These are phyloP conservation scores for Julus scandinavius DNA, from an alignment of 2,888 invertebrate genomes.

Conservation along the genomic window DNA sequence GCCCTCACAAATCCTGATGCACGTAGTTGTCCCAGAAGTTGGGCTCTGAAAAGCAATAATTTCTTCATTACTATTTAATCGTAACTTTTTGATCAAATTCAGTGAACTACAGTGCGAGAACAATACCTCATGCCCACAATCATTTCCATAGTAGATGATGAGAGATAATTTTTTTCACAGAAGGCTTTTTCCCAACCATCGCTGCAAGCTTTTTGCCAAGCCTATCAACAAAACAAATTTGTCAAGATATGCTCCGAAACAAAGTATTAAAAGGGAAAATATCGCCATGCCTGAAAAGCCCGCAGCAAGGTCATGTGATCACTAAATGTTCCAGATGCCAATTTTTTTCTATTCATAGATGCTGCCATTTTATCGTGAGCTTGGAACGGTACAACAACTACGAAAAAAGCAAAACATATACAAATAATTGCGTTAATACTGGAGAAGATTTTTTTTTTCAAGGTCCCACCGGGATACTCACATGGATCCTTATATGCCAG, in stretches of 20 bases:
- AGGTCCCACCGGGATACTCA: slow-evolving; percentile 62
- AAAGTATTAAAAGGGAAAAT: not conserved
- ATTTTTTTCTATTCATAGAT: slow-evolving; percentile 75
- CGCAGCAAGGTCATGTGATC: slow-evolving; percentile 89
- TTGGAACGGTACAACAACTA: slow-evolving; percentile 74
- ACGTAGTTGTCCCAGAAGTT: slow-evolving; percentile 82
- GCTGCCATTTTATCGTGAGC: slow-evolving; percentile 74
- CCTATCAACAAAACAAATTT: slow-evolving; percentile 36
- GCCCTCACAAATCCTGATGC: slow-evolving; percentile 76
- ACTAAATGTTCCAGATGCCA: slow-evolving; percentile 81
- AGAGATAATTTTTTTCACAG: slow-evolving; percentile 81
- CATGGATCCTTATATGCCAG: slow-evolving; percentile 78
- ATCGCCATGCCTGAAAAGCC: slow-evolving; percentile 75
- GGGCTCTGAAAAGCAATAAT: slow-evolving; percentile 67
- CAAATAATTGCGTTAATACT: not conserved
- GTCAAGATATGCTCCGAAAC: slow-evolving; percentile 14
- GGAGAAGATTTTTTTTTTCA: not conserved
- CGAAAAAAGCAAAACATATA: slow-evolving; percentile 60
- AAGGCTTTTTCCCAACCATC: slow-evolving; percentile 76
- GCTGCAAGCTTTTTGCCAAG: slow-evolving; percentile 79
- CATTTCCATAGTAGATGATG: slow-evolving; percentile 88
- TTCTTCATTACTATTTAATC: not conserved
- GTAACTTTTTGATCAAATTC: not conserved
- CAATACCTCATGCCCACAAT: slow-evolving; percentile 79
- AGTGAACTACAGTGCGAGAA: slow-evolving; percentile 59